Base-by-base conservation (phyloP, 2,888 invertebrate species). In the Neoitamus cyanurus region DNA sequence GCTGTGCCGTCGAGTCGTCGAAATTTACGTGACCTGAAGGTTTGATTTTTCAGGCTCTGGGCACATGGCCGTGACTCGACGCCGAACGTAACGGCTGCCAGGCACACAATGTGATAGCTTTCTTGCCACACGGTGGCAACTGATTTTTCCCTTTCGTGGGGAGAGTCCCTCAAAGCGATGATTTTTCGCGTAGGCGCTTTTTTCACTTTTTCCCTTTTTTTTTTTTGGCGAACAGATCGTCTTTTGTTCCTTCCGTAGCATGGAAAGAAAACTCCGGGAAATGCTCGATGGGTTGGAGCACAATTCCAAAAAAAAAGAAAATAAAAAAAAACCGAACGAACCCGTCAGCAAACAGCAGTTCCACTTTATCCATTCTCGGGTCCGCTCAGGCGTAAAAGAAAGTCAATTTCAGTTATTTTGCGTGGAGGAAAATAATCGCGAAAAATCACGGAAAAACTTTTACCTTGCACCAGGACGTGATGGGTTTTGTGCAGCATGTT, bases 341-440 rank as follows among this genome's bases (percentile, higher is more conserved):
- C 58, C 58, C 58, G 58, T 58, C 58, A 58, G 58, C 58, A 58
- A 58, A 58, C 6, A 58, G 58, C 58, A 58, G 58, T 58, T 58
- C 25, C 58, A 58, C 58, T 58, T 20, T 58, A 58, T 58, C 58
- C 58, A 58, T 58, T 58, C 58, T 58, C 20, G 58, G 2, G 25
- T 20, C 58, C 58, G 58, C 15, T 58, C 58, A 20, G 58, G 58
- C 58, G 58, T 20, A 58, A 58, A 58, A 58, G 58, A 58, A 58
- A 58, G 58, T 58, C 58, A 58, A 58, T 58, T 58, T 58, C 25
- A 58, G 58, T 58, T 58, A 58, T 58, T 58, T 58, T 58, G 58
- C 58, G 58, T 58, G 25, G 58, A 58, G 25, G 20, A 58, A 58
- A 58, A 58, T 58, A 58, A 58, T 58, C 58, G 7, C 25, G 58